Conservation (phyloP, 2,797 vertebrate genomes). For the Anguilla marmorata region DNA sequence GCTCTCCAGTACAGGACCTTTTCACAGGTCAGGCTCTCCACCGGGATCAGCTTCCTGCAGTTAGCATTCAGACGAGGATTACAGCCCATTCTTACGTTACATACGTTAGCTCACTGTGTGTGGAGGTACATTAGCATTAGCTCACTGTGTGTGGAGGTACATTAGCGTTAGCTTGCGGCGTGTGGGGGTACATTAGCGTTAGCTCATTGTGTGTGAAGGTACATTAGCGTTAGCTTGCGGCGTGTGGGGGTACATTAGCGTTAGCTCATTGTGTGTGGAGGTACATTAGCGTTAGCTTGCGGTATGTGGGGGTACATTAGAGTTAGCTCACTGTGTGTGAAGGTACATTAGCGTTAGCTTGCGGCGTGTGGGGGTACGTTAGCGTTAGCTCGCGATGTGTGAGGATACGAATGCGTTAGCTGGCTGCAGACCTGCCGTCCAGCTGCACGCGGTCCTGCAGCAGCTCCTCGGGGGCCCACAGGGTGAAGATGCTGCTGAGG, state of each 20-base stretch:
- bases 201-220: too few relatives aligned
- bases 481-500: conserved; percentile 78
- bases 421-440: conserved; percentile 75
- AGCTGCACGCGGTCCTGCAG: conserved; percentile 69
- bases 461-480: conserved; percentile 69
- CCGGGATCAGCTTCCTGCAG: conserved; percentile 80
- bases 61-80: not conserved
- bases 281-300: too few relatives aligned
- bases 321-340: too few relatives aligned
- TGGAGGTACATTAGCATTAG: not conserved
- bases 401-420: not conserved
- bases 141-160: too few relatives aligned
- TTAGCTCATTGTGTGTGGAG: not conserved
- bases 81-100: not conserved
- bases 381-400: not conserved
- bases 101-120: not conserved
- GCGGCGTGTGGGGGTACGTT: not conserved
- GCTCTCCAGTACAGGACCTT: conserved; percentile 87
- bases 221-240: too few relatives aligned
- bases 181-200: not conserved
- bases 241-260: not conserved
- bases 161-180: not conserved
- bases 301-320: not conserved
- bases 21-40: conserved; percentile 83
- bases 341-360: too few relatives aligned